Percentiles rank a stretch among this genome's conserved stretches.
Evolutionary conservation across 2,113 vertebrate genomes (phyloP).

Genomic region (Cinclus cinclus): DNA sequence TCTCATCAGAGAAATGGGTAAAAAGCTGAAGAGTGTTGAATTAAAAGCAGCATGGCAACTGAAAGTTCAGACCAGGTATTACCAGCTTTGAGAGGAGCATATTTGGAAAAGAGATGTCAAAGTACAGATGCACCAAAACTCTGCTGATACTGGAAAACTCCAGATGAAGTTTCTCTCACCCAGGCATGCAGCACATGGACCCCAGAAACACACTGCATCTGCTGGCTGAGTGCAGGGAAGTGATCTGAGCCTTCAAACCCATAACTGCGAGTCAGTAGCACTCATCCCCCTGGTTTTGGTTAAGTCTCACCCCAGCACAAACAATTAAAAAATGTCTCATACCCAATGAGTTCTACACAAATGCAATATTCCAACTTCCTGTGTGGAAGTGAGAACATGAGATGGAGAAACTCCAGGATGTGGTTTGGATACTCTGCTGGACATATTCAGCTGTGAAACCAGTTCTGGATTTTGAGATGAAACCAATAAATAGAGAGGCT

Average conservation of each 20-base stretch:
- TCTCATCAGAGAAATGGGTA: not conserved
- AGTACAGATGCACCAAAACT: not conserved
- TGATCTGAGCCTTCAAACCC: too few species aligned
- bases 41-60: not conserved
- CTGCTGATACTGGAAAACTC: not conserved
- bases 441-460: not conserved
- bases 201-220: not conserved
- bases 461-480: not conserved
- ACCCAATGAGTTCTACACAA: not conserved
- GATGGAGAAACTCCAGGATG: not conserved
- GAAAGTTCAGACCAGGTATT: not conserved
- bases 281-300: not conserved
- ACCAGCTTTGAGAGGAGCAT: not conserved
- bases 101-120: not conserved
- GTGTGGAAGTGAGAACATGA: not conserved
- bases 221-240: not conserved
- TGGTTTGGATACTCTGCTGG: not conserved
- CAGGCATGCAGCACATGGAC: not conserved
- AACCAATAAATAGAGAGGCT: not conserved
- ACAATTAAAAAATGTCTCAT: not conserved
- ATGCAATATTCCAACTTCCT: not conserved
- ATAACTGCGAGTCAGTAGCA: fast-evolving
- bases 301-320: not conserved
- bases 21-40: not conserved
- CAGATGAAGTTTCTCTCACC: not conserved